These are phyloP conservation scores for Cephus nigrinus DNA, from an alignment of 2,888 invertebrate genomes.

Conservation along the genomic window DNA sequence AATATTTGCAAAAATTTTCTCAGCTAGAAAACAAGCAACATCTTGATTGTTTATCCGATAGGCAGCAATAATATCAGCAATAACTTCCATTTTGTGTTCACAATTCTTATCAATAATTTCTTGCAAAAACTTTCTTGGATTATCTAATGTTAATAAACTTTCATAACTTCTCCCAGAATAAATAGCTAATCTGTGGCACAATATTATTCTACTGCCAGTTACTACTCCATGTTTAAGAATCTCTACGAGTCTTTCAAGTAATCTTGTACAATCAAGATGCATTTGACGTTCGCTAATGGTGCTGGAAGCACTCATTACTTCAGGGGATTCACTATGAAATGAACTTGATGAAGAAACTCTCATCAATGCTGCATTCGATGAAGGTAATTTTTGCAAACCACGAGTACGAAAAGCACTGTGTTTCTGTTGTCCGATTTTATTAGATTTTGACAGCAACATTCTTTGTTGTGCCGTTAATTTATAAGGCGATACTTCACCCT, in stretches of 20 bases:
- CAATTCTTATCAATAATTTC: conserved; percentile 69
- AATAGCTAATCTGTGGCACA: conserved; percentile 71
- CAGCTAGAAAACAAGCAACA: conserved; percentile 74
- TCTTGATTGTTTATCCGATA: conserved; percentile 69
- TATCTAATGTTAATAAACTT: conserved; percentile 68
- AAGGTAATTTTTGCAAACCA: conserved; percentile 42
- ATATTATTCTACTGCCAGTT: conserved; percentile 69
- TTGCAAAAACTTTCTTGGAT: conserved; percentile 69
- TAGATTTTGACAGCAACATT: conserved; percentile 65
- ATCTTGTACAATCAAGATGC: conserved; percentile 47
- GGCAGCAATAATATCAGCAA: conserved; percentile 72
- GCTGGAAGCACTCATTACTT: conserved; percentile 23
- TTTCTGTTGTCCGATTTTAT: conserved; percentile 41
- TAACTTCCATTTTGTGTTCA: conserved; percentile 71
- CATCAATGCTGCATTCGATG: conserved; percentile 30
- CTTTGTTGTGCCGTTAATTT: conserved; percentile 76
- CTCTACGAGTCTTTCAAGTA: conserved; percentile 48
- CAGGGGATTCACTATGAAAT: conserved; percentile 13
- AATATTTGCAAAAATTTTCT: conserved; percentile 70
- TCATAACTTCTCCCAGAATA: conserved; percentile 71
- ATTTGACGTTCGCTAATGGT: conserved; percentile 29
- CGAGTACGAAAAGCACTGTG: conserved; percentile 44
- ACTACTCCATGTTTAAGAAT: conserved; percentile 68
- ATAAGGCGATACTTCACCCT: conserved; percentile 72
- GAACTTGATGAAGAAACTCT: conserved; percentile 9